Percentiles rank a stretch among this genome's conserved stretches.
These are phyloP conservation scores for Cylas formicarius DNA, from an alignment of 1,140 invertebrate species.

Conservation along the genomic window DNA sequence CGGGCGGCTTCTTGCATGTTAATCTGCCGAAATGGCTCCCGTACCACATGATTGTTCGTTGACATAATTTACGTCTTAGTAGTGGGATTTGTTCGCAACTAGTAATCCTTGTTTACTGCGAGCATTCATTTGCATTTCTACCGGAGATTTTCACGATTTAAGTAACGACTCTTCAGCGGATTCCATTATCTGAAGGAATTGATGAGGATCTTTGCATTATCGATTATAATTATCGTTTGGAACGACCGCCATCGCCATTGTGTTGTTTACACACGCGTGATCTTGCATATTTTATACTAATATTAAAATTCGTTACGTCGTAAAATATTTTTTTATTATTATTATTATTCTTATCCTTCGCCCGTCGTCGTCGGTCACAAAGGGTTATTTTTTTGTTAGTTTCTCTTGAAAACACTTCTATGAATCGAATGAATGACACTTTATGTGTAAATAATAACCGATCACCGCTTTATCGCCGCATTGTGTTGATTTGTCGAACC, in stretches of 20 bases:
- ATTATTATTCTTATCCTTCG: no score
- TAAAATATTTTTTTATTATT: no score
- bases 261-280: slow-evolving; percentile 12
- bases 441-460: no score
- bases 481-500: no score
- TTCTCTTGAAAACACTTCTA: no score
- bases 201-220: slow-evolving; percentile 11
- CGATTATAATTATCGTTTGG: slow-evolving; percentile 12
- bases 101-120: slow-evolving; percentile 34
- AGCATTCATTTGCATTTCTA: slow-evolving; percentile 34
- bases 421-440: no score
- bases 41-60: slow-evolving; percentile 39
- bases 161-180: slow-evolving; percentile 25
- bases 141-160: slow-evolving; percentile 27
- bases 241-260: slow-evolving; percentile 6
- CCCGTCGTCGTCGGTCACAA: no score
- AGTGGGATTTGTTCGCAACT: slow-evolving; percentile 37
- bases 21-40: slow-evolving; percentile 34
- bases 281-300: slow-evolving; percentile 16
- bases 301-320: no score
- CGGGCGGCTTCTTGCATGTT: slow-evolving; percentile 33
- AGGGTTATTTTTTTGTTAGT: no score
- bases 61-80: slow-evolving; percentile 40
- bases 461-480: no score
- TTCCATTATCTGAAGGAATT: slow-evolving; percentile 6